Base-by-base conservation (phyloP, 2,797 vertebrate genomes). In the Lophius americanus region DNA sequence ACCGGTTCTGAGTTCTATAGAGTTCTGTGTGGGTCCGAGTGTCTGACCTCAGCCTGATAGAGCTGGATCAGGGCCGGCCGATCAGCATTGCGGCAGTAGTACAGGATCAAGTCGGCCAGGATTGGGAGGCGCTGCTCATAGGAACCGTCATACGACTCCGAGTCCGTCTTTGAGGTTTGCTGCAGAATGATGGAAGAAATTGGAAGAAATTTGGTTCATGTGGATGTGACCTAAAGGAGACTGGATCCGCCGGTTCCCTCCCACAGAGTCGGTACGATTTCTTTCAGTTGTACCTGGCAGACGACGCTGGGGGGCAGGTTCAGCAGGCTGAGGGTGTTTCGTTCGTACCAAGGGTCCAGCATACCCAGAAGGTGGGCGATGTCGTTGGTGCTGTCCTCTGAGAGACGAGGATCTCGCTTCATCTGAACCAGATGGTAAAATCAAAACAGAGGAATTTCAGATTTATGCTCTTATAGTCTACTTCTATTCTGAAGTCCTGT, bases 331-430 rank as follows among this genome's bases (percentile, higher is more conserved):
- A 96, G 94, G 36, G 96, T 94, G 6, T 99, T 99, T 64, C 97
- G 94, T 81, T 98, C 94, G 47, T 99, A 99, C 98, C 98, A 99
- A 11, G 98, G 97, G 78, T 99, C 98, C 83, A 99, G 86, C 95
- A 97, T 95, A 39, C 98, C 98, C 0, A 99, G 92, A 81, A 98
- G 97, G 76, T 91, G 92, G 56, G 96, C 97, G 43, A 99, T 96
- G 79, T 99, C 95, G 0, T 96, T 98, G 68, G 96, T 98, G 84
- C 96, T 98, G 91, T 93, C 90, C 62, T 94, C 95, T 37, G 8
- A 41, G 33, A 23, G 49, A 43, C 62, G 70, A 7, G 82, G 60
- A 39, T 89, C 91, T 93, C 94, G 76, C 35, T 43, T 5, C 6
- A 77, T 48, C 41, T 65, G 79, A 76, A 60, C 8, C 5, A 50